Evolutionary conservation across 2,113 vertebrate species (phyloP), one percentile per base, ranked within the genome.

Genomic region (Orycteropus afer): DNA sequence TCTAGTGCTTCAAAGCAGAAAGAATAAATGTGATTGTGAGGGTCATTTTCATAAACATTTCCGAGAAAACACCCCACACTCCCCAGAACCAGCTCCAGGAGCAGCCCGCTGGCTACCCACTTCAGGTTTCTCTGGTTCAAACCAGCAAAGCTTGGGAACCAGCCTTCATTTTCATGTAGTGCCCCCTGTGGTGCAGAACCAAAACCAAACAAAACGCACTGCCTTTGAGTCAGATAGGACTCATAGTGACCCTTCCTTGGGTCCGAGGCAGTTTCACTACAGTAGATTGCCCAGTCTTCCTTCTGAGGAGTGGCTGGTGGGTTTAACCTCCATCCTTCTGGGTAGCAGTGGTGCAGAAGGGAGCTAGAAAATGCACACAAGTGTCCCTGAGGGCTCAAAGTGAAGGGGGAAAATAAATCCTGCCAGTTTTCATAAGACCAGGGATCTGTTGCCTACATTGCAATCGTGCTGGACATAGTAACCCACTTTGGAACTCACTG

Each of bases 1-100:
- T 34, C 45, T 0, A 27, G 61, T 6, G 0, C 85, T 95, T 97
- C 94, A 95, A 57, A 94, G 89, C 42, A 10, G 53, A 92, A 61
- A n/a, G 79, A 14, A 69, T 47, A 57, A 51, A 61, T 53, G 42
- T 74, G 10, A 73, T 61, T 42, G 42, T 14, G 15, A 47, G 63
- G 49, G 73, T 91, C 78, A 20, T 63, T 71, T 49, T 85, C 67
- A 34, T 78, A 80, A 82, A 53, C 32, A 17, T 74, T 12, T 76
- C 37, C 0, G 2, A 40, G 63, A 29, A 15, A 69, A 29, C 51
- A n/a, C 59, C 13, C 0, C 7, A 0, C 25, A 9, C 32, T 49
- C 67, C 49, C 76, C 40, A 27, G 86, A 32, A 53, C 61, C 29
- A n/a, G 45, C 45, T 22, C 32, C 2, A 1, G 0, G 2, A 18